Conservation (phyloP, 2,797 vertebrate species). For the Ficedula albicollis region DNA sequence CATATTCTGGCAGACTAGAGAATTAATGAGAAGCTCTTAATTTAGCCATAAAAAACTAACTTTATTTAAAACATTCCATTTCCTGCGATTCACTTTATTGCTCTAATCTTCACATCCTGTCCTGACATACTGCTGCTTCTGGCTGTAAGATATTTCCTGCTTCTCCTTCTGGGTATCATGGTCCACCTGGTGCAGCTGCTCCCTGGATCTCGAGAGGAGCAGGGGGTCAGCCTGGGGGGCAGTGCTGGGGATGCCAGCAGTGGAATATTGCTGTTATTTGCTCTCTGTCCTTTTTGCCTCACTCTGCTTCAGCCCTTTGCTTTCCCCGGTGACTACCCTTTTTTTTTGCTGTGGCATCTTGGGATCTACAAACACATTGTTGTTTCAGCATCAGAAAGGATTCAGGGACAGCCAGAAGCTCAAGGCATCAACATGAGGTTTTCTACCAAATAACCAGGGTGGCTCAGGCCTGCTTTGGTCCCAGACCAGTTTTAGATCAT, state of each 20-base stretch:
- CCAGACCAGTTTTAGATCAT: neutral
- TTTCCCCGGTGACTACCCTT: neutral
- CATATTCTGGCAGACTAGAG: neutral
- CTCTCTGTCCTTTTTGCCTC: neutral
- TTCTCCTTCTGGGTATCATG: neutral
- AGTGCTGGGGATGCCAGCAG: neutral
- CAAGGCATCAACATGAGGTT: neutral
- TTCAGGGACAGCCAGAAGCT: neutral
- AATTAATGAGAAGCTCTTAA: slow-evolving; percentile 38
- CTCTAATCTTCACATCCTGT: neutral
- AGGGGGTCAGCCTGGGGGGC: neutral
- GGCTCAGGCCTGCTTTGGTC: neutral
- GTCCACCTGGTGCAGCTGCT: neutral
- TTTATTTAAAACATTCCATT: slow-evolving; percentile 25
- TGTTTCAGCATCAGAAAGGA: neutral
- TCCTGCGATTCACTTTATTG: neutral
- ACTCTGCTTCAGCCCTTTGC: neutral
- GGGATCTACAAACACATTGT: neutral
- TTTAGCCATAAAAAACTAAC: neutral
- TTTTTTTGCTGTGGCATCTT: neutral
- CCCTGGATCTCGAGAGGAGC: neutral
- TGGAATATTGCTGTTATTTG: neutral
- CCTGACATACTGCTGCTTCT: neutral
- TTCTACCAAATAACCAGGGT: neutral
- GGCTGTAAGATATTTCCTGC: neutral